Conservation (phyloP, 2,888 invertebrate genomes). For the Spatulosminthurus flaviceps region DNA sequence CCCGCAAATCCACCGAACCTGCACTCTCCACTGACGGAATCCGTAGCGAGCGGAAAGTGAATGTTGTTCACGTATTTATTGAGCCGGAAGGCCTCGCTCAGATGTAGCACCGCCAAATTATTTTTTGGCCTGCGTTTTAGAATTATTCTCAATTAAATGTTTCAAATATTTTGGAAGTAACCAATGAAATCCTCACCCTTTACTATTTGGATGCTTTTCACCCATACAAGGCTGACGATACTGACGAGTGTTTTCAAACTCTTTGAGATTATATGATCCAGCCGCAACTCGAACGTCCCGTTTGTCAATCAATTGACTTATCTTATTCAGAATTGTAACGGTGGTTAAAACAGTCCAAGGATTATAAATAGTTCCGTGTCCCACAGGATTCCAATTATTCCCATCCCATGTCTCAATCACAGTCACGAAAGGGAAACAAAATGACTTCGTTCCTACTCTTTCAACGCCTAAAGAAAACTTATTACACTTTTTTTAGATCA, state of each 20-base stretch:
- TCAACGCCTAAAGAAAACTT: no score
- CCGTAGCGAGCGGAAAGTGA: neutral
- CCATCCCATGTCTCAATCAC: neutral
- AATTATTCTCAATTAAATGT: no score
- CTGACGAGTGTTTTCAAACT: constrained; percentile 1
- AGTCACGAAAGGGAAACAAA: neutral
- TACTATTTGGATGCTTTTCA: neutral
- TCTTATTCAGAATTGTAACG: neutral
- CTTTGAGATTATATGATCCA: neutral
- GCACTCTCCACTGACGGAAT: neutral
- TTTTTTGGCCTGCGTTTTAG: no score
- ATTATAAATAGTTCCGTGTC: neutral
- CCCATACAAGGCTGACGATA: neutral
- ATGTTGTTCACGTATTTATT: neutral
- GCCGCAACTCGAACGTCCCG: neutral
- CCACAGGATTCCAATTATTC: neutral
- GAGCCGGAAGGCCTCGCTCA: neutral
- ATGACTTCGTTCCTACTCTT: neutral
- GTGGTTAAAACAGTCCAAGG: neutral
- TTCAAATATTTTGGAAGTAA: no score
- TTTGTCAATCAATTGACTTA: neutral
- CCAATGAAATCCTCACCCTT: neutral
- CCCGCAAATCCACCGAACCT: neutral
- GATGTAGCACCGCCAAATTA: neutral
- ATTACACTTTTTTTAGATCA: no score